These are phyloP conservation scores for Oxygymnocypris stewartii DNA, from an alignment of 2,113 vertebrate species.

Conservation along the genomic window DNA sequence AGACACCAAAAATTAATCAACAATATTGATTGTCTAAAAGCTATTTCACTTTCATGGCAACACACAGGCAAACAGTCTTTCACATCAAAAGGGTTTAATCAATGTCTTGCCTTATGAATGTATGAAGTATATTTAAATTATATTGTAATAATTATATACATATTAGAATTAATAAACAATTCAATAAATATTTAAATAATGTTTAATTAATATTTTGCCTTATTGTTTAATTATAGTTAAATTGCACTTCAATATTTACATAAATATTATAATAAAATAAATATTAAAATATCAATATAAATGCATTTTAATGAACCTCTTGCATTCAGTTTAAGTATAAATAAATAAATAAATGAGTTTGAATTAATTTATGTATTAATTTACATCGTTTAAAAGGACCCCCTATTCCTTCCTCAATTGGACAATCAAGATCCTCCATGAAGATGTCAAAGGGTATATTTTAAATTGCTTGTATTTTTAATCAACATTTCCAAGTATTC, in stretches of 20 bases:
- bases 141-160: not conserved
- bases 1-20: conserved; percentile 40
- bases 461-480: conserved; percentile 5
- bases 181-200: not conserved
- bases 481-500: not conserved
- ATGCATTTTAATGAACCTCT: not conserved
- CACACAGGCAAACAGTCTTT: not conserved
- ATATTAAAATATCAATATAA: not conserved
- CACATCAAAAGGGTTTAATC: not conserved
- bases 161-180: not conserved
- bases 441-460: conserved; percentile 6
- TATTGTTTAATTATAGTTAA: not conserved
- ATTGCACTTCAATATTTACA: not conserved
- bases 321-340: not conserved
- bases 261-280: too few species aligned
- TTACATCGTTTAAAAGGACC: not conserved
- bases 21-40: conserved; percentile 42
- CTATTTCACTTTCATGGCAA: conserved; percentile 25
- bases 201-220: not conserved
- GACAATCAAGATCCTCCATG: not conserved
- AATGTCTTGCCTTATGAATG: not conserved
- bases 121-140: not conserved
- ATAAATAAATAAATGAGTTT: not conserved
- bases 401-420: not conserved
- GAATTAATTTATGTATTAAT: not conserved